Base-by-base conservation (phyloP, 2,797 vertebrate genomes). In the Podarcis lilfordi region DNA sequence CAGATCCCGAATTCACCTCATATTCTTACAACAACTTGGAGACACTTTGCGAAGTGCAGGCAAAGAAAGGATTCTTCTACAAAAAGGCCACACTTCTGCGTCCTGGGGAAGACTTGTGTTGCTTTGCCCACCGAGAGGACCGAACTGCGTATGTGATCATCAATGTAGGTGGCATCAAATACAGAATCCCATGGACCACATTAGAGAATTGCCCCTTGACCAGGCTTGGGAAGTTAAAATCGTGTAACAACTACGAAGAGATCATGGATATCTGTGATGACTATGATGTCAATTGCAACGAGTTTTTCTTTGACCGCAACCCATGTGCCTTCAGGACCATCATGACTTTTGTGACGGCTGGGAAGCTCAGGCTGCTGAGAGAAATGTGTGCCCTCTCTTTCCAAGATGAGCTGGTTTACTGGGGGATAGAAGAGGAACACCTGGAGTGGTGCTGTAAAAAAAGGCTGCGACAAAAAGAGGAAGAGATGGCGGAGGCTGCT, bases 281-380 rank as follows among this genome's bases (percentile, higher is more conserved):
- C 96, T 99, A 99, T 15, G 98, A 99, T 32, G 97, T 97, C 78
- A 97, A 96, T 95, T 96, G 98, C 95, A 98, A 99, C 17, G 99
- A 99, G 95, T 99, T 98, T 94, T 99, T 99, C 97, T 99, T 99
- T 69, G 99, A 99, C 96, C 98, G 98, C 72, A 99, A 98, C 91
- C 99, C 99, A 27, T 97, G 97, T 89, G 98, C 98, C 92, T 99
- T 99, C 96, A 98, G 98, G 87, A 98, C 98, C 1, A 98, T 99
- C 17, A 98, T 98, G 95, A 98, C 98, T n/a, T 99, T 99, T 95
- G 94, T 99, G 96, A 98, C 98, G 0, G 98, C 98, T 0, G 98
- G 98, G 66, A 99, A 98, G 94, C 97, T 99, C 91, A 97, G 98
- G 75, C 97, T 99, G 61, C 97, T 99, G 91, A 96, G 98, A 87